A percentile compares a stretch with the other conserved stretches of the same genome.
phyloP scores from a whole-genome alignment of 2,888 invertebrate species.

The Diplolepis rosae region DNA sequence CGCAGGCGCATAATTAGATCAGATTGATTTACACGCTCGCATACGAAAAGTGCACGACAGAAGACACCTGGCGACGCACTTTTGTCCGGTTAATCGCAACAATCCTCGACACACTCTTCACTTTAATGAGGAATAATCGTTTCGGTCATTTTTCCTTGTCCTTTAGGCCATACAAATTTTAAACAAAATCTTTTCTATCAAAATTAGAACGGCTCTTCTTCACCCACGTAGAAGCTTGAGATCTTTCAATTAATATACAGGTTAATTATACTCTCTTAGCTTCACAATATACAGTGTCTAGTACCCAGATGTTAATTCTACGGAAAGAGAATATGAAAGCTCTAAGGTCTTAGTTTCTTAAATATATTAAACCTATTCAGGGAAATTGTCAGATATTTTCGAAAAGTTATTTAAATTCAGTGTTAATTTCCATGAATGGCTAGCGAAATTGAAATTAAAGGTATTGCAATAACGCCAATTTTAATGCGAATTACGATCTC shows the following conservation, averaged over 20 bases:
- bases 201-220: conserved; percentile 6
- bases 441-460: neutral
- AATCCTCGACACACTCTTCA: conserved; percentile 19
- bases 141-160: neutral
- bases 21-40: neutral
- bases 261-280: neutral
- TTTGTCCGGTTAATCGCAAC: neutral
- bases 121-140: conserved; percentile 19
- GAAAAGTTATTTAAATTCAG: neutral
- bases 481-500: conserved; percentile 60
- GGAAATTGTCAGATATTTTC: neutral
- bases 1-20: neutral
- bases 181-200: neutral
- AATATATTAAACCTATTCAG: neutral
- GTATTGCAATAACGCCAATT: conserved; percentile 7
- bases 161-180: neutral
- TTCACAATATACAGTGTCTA: neutral
- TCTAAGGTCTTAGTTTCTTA: neutral
- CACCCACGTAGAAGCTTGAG: conserved; percentile 10
- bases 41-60: conserved; percentile 17
- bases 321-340: neutral
- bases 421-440: neutral
- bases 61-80: conserved; percentile 11
- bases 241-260: conserved; percentile 24
- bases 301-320: neutral